Conservation (phyloP, 2,797 vertebrate species). For the Aplochiton taeniatus region DNA sequence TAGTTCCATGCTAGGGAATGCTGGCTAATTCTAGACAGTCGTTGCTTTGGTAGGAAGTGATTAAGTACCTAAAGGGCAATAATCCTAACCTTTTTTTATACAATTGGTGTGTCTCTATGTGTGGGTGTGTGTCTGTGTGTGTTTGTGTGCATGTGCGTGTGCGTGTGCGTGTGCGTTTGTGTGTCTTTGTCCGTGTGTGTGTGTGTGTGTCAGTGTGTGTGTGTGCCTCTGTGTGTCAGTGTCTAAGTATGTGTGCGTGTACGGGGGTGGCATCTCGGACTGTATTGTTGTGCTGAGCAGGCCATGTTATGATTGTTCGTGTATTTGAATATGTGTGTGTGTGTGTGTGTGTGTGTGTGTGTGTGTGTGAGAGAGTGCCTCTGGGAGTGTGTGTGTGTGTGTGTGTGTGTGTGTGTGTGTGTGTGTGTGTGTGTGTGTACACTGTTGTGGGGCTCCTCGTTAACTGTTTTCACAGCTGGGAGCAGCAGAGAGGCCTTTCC, state of each 20-base stretch:
- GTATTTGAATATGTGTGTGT: background rate
- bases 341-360: background rate
- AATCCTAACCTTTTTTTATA: too few relatives aligned
- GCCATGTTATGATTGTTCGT: background rate
- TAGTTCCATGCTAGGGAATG: too few relatives aligned
- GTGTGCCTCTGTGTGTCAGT: slow-evolving; percentile 1
- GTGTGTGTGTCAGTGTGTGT: background rate
- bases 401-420: slow-evolving; percentile 3
- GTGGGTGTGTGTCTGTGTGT: slow-evolving; percentile 14
- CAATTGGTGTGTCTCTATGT: slow-evolving; percentile 1
- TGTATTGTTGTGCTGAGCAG: too few relatives aligned
- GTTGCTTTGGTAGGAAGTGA: too few relatives aligned
- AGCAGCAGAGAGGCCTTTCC: slow-evolving; percentile 62
- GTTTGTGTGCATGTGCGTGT: background rate
- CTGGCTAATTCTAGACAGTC: too few relatives aligned
- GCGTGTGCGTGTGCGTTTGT: background rate
- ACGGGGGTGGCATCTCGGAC: too few relatives aligned
- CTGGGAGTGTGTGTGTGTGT: background rate
- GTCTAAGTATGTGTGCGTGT: slow-evolving; percentile 1
- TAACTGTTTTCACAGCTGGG: slow-evolving; percentile 76
- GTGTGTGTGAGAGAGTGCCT: background rate
- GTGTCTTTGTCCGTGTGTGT: background rate
- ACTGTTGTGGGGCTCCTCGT: slow-evolving; percentile 32
- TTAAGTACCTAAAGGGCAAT: too few relatives aligned
- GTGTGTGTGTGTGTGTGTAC: slow-evolving; percentile 1